Percentiles rank a stretch among this genome's conserved stretches.
Evolutionary conservation across 1,140 invertebrate genomes (phyloP).

Genomic region (Drosophila bifasciata): DNA sequence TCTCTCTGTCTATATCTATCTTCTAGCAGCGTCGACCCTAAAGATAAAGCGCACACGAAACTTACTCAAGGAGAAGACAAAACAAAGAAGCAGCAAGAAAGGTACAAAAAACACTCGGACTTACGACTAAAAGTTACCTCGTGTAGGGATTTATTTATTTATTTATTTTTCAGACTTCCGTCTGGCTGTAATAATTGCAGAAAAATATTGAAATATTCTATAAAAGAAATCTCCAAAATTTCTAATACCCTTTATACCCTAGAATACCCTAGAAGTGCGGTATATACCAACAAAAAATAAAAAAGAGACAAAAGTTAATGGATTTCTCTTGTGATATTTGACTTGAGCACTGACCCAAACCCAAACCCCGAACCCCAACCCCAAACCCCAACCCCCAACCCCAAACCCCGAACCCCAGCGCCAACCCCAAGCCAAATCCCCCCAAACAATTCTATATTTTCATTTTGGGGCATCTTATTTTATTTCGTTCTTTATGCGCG

Average conservation of each 20-base stretch:
- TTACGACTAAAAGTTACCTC: too few relatives aligned
- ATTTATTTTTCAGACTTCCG: too few relatives aligned
- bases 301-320: slow-evolving; percentile 65
- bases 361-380: background rate
- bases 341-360: slow-evolving; percentile 51
- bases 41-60: slow-evolving; percentile 49
- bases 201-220: too few relatives aligned
- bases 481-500: slow-evolving; percentile 57
- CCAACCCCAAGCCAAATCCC: slow-evolving; percentile 1
- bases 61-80: slow-evolving; percentile 52
- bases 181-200: too few relatives aligned
- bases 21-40: slow-evolving; percentile 9
- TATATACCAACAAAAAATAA: slow-evolving; percentile 1
- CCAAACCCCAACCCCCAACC: slow-evolving; percentile 20
- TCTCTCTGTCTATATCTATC: background rate
- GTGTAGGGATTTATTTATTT: too few relatives aligned
- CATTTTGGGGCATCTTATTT: slow-evolving; percentile 44
- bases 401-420: too few relatives aligned
- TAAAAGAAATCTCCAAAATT: too few relatives aligned
- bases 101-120: slow-evolving; percentile 23
- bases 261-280: too few relatives aligned
- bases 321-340: slow-evolving; percentile 78
- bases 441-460: slow-evolving; percentile 39
- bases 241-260: too few relatives aligned
- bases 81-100: slow-evolving; percentile 24